Evolutionary conservation across 2,888 invertebrate genomes (phyloP).

Genomic region (Nesidiocoris tenuis): DNA sequence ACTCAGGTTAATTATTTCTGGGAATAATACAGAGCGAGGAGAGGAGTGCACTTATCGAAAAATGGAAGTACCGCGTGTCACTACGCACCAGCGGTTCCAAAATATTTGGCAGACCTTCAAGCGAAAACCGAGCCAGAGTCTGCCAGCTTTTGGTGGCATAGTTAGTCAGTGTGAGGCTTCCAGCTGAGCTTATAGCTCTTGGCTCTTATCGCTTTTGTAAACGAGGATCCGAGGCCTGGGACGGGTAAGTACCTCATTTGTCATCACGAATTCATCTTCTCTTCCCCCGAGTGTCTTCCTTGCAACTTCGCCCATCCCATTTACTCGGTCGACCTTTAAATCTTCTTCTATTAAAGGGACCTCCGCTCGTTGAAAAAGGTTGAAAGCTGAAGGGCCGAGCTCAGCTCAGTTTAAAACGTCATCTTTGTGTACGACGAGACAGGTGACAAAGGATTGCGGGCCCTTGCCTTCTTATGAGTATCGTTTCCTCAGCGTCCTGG

Average conservation of each 20-base stretch:
- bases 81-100: no score
- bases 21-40: no score
- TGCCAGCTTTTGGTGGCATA: no score
- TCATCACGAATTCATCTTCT: background rate
- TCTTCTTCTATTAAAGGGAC: background rate
- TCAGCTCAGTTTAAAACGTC: background rate
- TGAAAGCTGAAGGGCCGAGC: background rate
- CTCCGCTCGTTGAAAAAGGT: background rate
- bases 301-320: background rate
- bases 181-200: background rate
- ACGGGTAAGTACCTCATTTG: background rate
- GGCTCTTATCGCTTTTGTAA: background rate
- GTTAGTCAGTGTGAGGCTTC: no score
- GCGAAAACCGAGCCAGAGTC: no score
- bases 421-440: background rate
- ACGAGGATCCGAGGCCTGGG: background rate
- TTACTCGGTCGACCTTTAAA: background rate
- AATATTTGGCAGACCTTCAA: no score
- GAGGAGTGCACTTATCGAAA: no score
- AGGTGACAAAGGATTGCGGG: background rate
- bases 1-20: no score
- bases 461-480: background rate
- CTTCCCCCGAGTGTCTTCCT: background rate
- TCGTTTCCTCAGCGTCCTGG: no score
- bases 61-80: no score